phyloP scores from a whole-genome alignment of 2,113 vertebrate genomes.

The Microtus montanus region DNA sequence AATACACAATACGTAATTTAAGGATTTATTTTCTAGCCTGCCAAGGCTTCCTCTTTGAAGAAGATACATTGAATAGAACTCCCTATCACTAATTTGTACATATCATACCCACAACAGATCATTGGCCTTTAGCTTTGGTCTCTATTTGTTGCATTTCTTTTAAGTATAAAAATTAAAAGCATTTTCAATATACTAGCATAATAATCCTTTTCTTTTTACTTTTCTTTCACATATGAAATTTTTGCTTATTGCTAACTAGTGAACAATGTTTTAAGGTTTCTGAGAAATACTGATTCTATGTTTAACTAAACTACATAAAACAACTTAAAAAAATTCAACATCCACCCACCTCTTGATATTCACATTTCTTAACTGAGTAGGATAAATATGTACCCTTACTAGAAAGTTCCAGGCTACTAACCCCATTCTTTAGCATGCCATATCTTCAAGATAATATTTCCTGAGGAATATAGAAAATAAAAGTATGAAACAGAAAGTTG shows the following conservation, averaged over 20 bases:
- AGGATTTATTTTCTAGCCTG: slow-evolving; percentile 42
- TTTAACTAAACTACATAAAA: slow-evolving; percentile 23
- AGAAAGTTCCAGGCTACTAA: neutral
- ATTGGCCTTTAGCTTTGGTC: slow-evolving; percentile 2
- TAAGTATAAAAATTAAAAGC: neutral
- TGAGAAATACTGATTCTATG: slow-evolving; percentile 36
- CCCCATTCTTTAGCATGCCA: neutral
- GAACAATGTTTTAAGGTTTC: slow-evolving; percentile 32
- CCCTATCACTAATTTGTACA: slow-evolving; percentile 4
- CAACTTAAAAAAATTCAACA: neutral
- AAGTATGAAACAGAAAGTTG: neutral
- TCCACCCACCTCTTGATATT: neutral
- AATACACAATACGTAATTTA: slow-evolving; percentile 49
- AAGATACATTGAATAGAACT: neutral
- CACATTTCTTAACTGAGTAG: neutral
- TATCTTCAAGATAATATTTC: slow-evolving; percentile 17
- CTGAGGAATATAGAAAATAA: neutral
- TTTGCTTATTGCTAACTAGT: neutral
- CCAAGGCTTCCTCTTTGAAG: slow-evolving; percentile 44
- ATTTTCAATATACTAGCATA: neutral
- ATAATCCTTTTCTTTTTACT: neutral
- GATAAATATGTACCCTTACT: slow-evolving; percentile 13
- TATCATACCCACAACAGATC: neutral
- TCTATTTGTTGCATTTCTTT: neutral
- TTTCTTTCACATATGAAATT: slow-evolving; percentile 14